Base-by-base conservation (phyloP, 2,888 invertebrate species). In the Elmis aenea region DNA sequence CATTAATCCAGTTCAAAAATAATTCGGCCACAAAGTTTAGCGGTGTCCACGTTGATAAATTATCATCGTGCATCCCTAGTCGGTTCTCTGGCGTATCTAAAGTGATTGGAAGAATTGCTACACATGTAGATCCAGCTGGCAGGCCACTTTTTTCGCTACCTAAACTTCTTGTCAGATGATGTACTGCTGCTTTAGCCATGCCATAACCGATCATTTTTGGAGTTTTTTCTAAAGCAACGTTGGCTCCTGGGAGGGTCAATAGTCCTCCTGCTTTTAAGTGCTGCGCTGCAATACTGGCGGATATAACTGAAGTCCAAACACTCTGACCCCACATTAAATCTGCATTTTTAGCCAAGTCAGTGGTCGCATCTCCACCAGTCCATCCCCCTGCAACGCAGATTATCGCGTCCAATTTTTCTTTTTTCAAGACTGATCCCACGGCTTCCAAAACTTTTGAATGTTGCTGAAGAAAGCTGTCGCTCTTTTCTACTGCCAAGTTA, bases 11-110 rank as follows among this genome's bases (percentile, higher is more conserved):
- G 56, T 86, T 83, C 55, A 77, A 73, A 54, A 93, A 83, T 29
- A 87, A 85, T 82, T 86, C 79, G 23, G 95, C 87, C 16, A 97
- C 78, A 68, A 80, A 94, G 32, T 81, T 77, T 22, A 97, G 69
- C 0, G 95, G 80, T 5, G 97, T 99, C 97, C 97, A 99, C 4
- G 85, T 78, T 12, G 85, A 72, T 46, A 84, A 85, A 66, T 99
- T 95, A 9, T 91, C 94, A 56, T 80, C 53, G 0, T 95, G 86
- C 97, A 99, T 99, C 86, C 89, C 95, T 70, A 96, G 95, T 34
- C 96, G 77, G 62, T 99, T 99, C 93, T 95, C 95, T 42, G 95
- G 95, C 1, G 97, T 99, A 60, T 99, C 97, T 39, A 99, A 72
- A 10, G 95, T 97, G 1, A 94, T 76, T 1, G 96, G 96, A 40